phyloP scores from a whole-genome alignment of 2,797 vertebrate species.

The Chelonia mydas region DNA sequence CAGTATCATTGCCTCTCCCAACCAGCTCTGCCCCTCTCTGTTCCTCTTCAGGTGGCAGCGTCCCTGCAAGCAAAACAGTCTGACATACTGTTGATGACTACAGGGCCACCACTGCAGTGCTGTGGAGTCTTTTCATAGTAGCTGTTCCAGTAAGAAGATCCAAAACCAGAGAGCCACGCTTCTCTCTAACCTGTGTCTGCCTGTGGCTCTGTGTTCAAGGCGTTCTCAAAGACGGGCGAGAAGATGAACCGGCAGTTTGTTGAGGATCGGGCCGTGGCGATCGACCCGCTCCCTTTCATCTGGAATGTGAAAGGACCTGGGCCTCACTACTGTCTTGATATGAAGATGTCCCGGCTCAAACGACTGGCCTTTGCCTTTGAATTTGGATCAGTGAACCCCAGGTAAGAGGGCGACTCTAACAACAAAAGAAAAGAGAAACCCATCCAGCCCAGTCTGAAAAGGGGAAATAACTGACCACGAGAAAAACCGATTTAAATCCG shows the following conservation, averaged over 20 bases:
- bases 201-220: background rate
- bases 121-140: background rate
- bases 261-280: background rate
- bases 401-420: background rate
- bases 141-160: background rate
- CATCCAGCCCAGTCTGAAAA: background rate
- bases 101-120: background rate
- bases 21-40: background rate
- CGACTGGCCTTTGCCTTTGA: constrained; percentile 35
- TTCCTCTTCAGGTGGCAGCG: background rate
- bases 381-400: constrained; percentile 30
- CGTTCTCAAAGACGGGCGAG: background rate
- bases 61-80: background rate
- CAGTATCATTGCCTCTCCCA: background rate
- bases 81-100: background rate
- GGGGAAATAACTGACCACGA: background rate
- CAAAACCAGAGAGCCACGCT: background rate
- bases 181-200: background rate
- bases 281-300: background rate
- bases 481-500: background rate
- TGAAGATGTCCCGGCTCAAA: constrained; percentile 44
- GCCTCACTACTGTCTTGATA: background rate
- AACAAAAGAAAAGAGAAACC: background rate
- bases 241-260: background rate
- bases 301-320: constrained; percentile 9